A percentile compares a stretch with the other conserved stretches of the same genome.
phyloP scores from a whole-genome alignment of 1,140 invertebrate species.

The Musca vetustissima region DNA sequence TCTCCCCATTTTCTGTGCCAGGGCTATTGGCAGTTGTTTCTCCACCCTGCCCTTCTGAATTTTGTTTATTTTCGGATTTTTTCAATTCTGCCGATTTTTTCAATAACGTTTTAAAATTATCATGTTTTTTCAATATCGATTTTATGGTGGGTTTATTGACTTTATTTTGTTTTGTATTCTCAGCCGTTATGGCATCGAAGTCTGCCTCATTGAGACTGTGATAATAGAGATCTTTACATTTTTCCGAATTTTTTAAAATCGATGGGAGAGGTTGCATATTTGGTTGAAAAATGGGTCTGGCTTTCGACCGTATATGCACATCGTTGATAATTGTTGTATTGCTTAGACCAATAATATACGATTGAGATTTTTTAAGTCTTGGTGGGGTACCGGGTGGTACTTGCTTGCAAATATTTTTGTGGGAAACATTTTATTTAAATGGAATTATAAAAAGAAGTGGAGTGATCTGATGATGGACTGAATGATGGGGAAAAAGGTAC shows the following conservation, averaged over 20 bases:
- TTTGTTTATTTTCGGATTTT: background rate
- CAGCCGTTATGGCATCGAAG: background rate
- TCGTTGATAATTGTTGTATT: background rate
- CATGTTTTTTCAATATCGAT: conserved; percentile 10
- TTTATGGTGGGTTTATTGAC: conserved; percentile 11
- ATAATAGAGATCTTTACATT: conserved; percentile 10
- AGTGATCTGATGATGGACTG: too few relatives aligned
- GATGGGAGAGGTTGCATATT: background rate
- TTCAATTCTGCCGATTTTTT: background rate
- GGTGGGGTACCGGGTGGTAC: conserved; percentile 4
- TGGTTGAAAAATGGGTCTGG: background rate
- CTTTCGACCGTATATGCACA: too few relatives aligned
- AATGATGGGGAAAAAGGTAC: too few relatives aligned
- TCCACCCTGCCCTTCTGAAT: too few relatives aligned
- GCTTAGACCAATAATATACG: background rate
- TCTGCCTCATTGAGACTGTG: background rate
- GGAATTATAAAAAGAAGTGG: too few relatives aligned
- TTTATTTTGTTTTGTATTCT: conserved; percentile 8
- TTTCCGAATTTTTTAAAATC: background rate
- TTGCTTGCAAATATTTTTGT: conserved; percentile 20
- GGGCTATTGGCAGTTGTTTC: too few relatives aligned
- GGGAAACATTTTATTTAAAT: background rate
- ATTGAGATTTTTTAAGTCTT: background rate
- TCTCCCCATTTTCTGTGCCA: too few relatives aligned
- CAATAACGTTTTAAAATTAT: background rate